Conservation (phyloP, 2,113 vertebrate species). For the Pungitius pungitius region DNA sequence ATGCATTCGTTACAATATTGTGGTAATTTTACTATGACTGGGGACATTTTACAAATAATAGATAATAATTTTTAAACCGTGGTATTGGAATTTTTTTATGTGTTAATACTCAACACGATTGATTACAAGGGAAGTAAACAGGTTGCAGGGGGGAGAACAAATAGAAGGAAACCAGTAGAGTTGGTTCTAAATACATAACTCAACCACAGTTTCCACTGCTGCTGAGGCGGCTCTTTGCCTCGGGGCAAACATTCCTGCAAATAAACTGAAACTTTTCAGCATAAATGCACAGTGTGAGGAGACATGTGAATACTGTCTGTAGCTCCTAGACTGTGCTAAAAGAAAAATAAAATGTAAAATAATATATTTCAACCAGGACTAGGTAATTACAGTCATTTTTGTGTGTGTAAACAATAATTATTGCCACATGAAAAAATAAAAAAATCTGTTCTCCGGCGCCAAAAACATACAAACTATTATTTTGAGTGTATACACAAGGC, state of each 20-base stretch:
- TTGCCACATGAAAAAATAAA: slow-evolving; percentile 45
- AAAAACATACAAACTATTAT: slow-evolving; percentile 18
- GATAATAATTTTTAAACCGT: too few species aligned
- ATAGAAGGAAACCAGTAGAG: neutral
- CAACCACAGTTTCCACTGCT: neutral
- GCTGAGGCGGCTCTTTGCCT: neutral
- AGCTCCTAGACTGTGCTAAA: neutral
- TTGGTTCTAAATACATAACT: slow-evolving; percentile 1
- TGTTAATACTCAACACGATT: neutral
- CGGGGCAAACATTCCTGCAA: neutral
- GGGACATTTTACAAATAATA: neutral
- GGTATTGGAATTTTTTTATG: neutral
- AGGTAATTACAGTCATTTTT: slow-evolving; percentile 36
- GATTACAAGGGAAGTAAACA: neutral
- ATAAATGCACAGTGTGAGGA: neutral
- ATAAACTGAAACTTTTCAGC: neutral
- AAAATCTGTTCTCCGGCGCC: slow-evolving; percentile 46
- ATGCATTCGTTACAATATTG: neutral
- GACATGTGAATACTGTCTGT: neutral
- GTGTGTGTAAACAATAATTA: slow-evolving; percentile 40
- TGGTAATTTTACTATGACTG: neutral
- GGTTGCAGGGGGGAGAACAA: neutral
- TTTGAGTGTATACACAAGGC: slow-evolving; percentile 29
- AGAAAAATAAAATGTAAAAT: slow-evolving; percentile 3
- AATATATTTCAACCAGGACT: slow-evolving; percentile 14